Percentiles rank a stretch among this genome's conserved stretches.
These are phyloP conservation scores for Galbula dea DNA, from an alignment of 2,113 vertebrate species.

Conservation along the genomic window DNA sequence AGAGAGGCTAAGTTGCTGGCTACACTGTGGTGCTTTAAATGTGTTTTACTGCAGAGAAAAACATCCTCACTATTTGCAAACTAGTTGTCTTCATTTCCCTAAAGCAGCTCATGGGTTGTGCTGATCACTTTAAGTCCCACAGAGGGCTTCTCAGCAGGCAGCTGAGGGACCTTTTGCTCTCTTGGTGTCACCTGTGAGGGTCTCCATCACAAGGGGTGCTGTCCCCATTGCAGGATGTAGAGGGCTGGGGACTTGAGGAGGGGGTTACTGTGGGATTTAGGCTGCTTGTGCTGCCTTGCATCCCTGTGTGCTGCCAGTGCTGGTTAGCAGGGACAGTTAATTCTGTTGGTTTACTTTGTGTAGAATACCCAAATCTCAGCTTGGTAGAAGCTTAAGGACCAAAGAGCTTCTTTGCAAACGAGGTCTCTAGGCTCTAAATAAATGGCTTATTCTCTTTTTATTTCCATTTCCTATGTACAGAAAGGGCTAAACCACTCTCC, in stretches of 20 bases:
- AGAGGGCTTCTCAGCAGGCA: background rate
- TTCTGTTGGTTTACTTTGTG: background rate
- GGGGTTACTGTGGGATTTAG: background rate
- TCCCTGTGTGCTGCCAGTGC: accelerated
- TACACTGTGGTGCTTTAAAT: background rate
- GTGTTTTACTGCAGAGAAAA: background rate
- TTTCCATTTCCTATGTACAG: background rate
- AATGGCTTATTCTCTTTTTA: background rate
- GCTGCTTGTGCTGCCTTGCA: background rate
- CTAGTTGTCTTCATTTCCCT: background rate
- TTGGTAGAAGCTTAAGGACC: too few relatives aligned
- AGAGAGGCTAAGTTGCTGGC: background rate
- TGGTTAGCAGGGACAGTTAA: background rate
- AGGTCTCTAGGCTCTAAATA: background rate
- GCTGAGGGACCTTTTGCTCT: background rate
- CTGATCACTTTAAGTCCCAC: background rate
- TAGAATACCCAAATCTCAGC: accelerated
- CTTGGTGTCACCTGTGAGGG: accelerated
- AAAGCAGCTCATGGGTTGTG: background rate
- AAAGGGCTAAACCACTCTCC: background rate
- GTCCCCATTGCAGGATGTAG: too few relatives aligned
- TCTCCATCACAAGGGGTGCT: accelerated
- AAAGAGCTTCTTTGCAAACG: background rate
- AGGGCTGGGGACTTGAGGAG: background rate
- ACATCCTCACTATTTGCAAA: background rate